Conservation (phyloP, 2,888 invertebrate genomes). For the Sturmia bella region DNA sequence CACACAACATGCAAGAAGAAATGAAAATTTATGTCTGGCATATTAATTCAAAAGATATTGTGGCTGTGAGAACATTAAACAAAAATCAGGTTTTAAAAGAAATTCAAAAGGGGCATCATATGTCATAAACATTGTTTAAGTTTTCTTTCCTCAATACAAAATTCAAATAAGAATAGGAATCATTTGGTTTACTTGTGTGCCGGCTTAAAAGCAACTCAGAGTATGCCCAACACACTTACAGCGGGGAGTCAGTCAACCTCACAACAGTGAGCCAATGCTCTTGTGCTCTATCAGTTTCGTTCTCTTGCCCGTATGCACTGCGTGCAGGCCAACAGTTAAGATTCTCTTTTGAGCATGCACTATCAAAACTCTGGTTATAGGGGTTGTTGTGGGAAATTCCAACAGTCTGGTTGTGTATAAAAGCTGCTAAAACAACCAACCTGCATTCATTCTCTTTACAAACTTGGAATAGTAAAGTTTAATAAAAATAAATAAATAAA, state of each 20-base stretch:
- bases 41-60: constrained; percentile 43
- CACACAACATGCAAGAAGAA: not conserved
- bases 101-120: not conserved
- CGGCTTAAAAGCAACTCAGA: constrained; percentile 3
- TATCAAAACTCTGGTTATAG: constrained; percentile 55
- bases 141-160: not conserved
- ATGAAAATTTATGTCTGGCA: constrained; percentile 38
- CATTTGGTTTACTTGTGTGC: not conserved
- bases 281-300: not conserved
- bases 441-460: constrained; percentile 65
- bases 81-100: constrained; percentile 15
- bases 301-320: not conserved
- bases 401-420: constrained; percentile 63
- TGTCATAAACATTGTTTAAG: not conserved
- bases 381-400: constrained; percentile 67
- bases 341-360: constrained; percentile 37
- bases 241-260: constrained; percentile 9
- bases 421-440: constrained; percentile 51
- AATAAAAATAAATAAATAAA: constrained; percentile 10
- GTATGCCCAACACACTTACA: constrained; percentile 36
- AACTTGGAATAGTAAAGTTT: constrained; percentile 53
- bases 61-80: not conserved
- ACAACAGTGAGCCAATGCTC: not conserved
- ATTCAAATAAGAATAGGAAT: constrained; percentile 50
- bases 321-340: not conserved